Percentiles rank a stretch among this genome's conserved stretches.
Evolutionary conservation across 1,140 invertebrate species (phyloP).

Genomic region (Pseudobourletiella spinata): DNA sequence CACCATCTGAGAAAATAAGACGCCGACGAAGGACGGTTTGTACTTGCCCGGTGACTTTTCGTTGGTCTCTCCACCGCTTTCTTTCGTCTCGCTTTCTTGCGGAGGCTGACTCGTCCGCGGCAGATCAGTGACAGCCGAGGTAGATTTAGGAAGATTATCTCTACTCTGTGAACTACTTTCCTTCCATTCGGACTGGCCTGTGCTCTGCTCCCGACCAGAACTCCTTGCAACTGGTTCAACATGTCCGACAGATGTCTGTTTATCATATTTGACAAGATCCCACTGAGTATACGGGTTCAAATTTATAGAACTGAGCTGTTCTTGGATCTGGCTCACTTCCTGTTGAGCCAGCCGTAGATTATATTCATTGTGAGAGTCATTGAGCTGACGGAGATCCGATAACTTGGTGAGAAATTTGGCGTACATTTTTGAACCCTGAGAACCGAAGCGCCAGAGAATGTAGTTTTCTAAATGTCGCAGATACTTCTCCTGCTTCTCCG

Average conservation of each 20-base stretch:
- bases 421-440: slow-evolving; percentile 41
- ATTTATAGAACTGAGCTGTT: slow-evolving; percentile 37
- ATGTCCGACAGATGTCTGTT: not conserved
- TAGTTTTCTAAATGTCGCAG: slow-evolving; percentile 45
- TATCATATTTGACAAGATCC: slow-evolving; percentile 13
- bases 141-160: no score
- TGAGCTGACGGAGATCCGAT: slow-evolving; percentile 47
- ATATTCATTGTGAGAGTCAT: slow-evolving; percentile 47
- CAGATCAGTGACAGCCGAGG: no score
- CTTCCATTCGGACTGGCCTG: no score
- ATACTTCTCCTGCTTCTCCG: slow-evolving; percentile 46
- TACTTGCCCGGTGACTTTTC: no score
- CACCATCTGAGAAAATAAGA: not conserved
- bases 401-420: slow-evolving; percentile 40
- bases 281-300: slow-evolving; percentile 36
- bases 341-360: slow-evolving; percentile 40
- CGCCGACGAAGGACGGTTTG: not conserved
- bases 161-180: not conserved
- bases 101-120: no score
- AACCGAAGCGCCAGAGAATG: slow-evolving; percentile 44
- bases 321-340: slow-evolving; percentile 38
- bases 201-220: no score
- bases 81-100: no score
- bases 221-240: no score
- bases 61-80: no score